phyloP scores from a whole-genome alignment of 2,797 vertebrate species.

The Urosaurus nigricauda region DNA sequence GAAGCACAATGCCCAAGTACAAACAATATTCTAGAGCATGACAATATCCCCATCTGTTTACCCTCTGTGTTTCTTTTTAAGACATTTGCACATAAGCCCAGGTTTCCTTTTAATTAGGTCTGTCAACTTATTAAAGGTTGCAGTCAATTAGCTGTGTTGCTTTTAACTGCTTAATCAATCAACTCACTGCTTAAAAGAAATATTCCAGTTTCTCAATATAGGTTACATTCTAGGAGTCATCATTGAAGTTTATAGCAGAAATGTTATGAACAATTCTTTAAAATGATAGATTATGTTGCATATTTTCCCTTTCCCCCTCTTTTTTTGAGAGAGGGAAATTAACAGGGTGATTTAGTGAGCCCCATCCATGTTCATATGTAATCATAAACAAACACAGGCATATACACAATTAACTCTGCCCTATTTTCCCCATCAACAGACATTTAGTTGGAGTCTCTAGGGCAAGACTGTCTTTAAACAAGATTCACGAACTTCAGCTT shows the following conservation, averaged over 20 bases:
- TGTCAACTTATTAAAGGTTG: conserved; percentile 33
- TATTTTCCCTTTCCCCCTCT: too few species aligned
- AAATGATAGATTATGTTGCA: neutral
- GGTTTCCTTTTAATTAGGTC: conserved; percentile 54
- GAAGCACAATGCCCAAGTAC: too few species aligned
- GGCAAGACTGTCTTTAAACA: neutral
- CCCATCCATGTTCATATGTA: neutral
- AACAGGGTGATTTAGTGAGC: neutral
- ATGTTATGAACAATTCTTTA: conserved; percentile 3
- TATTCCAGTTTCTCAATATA: conserved; percentile 16
- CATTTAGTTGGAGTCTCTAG: neutral
- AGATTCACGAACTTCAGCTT: neutral
- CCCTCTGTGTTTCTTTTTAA: conserved; percentile 47
- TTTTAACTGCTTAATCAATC: conserved; percentile 40
- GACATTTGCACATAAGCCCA: neutral
- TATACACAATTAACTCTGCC: neutral
- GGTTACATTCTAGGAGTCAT: conserved; percentile 1
- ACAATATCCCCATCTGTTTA: too few species aligned
- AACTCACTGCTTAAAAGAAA: neutral
- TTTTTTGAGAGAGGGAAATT: neutral
- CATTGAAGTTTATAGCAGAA: neutral
- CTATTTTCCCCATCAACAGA: too few species aligned
- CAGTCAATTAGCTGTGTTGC: conserved; percentile 26
- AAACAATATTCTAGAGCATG: too few species aligned
- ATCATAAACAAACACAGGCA: neutral